Evolutionary conservation across 1,140 invertebrate species (phyloP), one percentile per base, ranked within the genome.

Genomic region (Neodiprion virginianus): DNA sequence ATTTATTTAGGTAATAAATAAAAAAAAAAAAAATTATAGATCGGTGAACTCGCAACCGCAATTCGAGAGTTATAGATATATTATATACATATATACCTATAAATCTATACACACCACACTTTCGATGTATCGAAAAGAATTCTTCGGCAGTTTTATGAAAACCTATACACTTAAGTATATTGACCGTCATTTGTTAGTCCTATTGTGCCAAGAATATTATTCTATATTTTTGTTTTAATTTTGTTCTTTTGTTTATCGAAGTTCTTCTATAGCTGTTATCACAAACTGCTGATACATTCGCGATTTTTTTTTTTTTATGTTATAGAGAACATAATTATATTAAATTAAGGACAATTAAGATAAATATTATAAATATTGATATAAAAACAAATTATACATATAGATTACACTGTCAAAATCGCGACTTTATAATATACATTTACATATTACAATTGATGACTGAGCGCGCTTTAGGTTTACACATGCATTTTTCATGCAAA

Each of bases 181-280:
- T 23, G 5, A 4, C 21, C 8, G 67, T 69, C 67, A 23, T 69
- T 69, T 17, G 61, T 65, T 69, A 69, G 21, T 69, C 40, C 67
- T 69, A 69, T 21, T 69, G 67, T 69, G 67, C 67, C 67, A 69
- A 69, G 67, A 69, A 69, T 61, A 61, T 17, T 61, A 17, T 61
- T 61, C n/a, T 61, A 61, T 61, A 61, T 61, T 61, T 7, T 8
- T 61, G 28, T 40, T 61, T 61, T 61, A 61, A 61, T 12, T 14
- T 14, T 61, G 11, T 61, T 61, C 11, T 11, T 69, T 23, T 23
- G 7, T 69, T 65, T 65, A 14, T 65, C 61, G 12, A 65, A 65
- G 61, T 1, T 65, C 17, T 65, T 17, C 61, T 65, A 21, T 47
- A 40, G 28, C 28, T 40, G 28, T 40, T 40, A 40, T 21, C 21